Base-by-base conservation (phyloP, 1,140 invertebrate genomes). In the Colletes latitarsis region DNA sequence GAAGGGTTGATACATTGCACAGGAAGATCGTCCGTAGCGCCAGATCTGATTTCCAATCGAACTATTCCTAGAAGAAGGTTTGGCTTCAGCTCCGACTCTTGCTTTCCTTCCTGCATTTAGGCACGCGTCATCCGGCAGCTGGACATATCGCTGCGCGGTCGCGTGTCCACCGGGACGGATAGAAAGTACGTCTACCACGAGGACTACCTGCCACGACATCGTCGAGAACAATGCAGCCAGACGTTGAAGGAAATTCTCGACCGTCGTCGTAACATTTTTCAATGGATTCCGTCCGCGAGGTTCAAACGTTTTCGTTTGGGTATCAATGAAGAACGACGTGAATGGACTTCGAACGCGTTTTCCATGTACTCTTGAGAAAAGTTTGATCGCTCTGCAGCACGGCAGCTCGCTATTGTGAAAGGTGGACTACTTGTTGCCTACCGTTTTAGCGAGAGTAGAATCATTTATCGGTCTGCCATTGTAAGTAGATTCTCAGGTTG, bases 21-120 rank as follows among this genome's bases (percentile, higher is more conserved):
- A 46, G 17, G 55, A 12, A 19, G 17, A 17, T 19, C 19, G 49
- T 39, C 14, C 4, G 8, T 6, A n/a, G 9, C 19, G 74, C 57
- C 79, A 58, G 72, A 83, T 77, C 39, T n/a, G 82, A 84, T 84
- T 84, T 81, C 58, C 77, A 52, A 75, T 83, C 49, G 77, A 80
- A 58, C 63, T 80, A 74, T 58, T 69, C 70, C 19, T n/a, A 64
- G 17, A 68, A 64, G 14, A 68, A 70, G 82, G 62, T 69, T 52
- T 53, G 46, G 70, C 70, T 76, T 63, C 80, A 64, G 77, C 52
- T n/a, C 17, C 39, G 21, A 57, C 77, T 53, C 53, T 52, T 74
- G 84, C 86, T 90, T 90, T 91, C 89, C 89, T 89, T 91, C 88
- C 90, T 89, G 88, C 83, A 86, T 88, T 90, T 90, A 88, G 86